phyloP scores from a whole-genome alignment of 2,888 invertebrate genomes.

The Auanema freiburgensis region DNA sequence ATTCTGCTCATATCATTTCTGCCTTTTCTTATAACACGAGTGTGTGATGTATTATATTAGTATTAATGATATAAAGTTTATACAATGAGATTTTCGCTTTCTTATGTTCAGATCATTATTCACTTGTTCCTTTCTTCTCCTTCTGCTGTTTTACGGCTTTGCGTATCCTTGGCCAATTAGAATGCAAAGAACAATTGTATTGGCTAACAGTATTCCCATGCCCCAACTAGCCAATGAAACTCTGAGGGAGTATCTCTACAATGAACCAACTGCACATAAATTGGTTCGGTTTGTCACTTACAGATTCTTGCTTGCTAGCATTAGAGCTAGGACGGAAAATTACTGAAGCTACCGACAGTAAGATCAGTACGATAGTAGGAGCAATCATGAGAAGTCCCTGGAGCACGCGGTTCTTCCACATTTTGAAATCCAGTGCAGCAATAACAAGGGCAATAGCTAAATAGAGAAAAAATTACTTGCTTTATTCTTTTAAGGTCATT shows the following conservation, averaged over 20 bases:
- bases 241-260: conserved; percentile 31
- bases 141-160: too few relatives aligned
- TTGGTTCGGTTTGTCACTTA: too few relatives aligned
- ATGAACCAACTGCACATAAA: neutral
- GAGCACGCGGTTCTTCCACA: conserved; percentile 39
- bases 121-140: too few relatives aligned
- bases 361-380: conserved; percentile 26
- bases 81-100: too few relatives aligned
- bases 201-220: conserved; percentile 32
- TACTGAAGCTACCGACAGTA: neutral
- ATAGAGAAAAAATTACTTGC: neutral
- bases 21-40: too few relatives aligned
- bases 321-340: too few relatives aligned
- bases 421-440: conserved; percentile 36
- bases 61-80: too few relatives aligned
- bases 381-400: conserved; percentile 29
- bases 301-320: too few relatives aligned
- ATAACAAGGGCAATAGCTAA: conserved; percentile 33
- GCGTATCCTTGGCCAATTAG: conserved; percentile 35
- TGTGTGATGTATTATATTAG: too few relatives aligned
- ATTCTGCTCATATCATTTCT: too few relatives aligned
- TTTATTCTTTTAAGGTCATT: too few relatives aligned
- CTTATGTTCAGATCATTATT: too few relatives aligned
- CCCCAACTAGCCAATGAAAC: conserved; percentile 29
- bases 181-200: conserved; percentile 29